phyloP scores from a whole-genome alignment of 2,113 vertebrate genomes.

The Aldabrachelys gigantea region DNA sequence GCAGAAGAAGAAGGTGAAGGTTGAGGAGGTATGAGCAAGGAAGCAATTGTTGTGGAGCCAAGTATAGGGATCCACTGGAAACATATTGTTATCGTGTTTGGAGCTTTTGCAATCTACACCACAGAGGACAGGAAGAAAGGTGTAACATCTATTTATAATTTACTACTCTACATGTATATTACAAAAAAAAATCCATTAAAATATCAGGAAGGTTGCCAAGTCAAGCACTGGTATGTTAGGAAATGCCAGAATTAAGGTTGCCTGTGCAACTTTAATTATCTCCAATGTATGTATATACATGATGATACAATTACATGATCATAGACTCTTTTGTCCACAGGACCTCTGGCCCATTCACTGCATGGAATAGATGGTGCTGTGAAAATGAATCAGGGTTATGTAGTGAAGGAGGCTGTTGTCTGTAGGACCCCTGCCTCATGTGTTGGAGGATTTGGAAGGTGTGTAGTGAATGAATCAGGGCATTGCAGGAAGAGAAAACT shows the following conservation, averaged over 20 bases:
- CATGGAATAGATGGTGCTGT: not conserved
- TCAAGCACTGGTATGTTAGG: rapidly evolving
- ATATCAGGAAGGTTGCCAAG: rapidly evolving
- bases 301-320: not conserved
- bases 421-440: not conserved
- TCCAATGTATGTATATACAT: rapidly evolving
- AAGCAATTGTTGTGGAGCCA: not conserved
- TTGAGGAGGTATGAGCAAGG: not conserved
- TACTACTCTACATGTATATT: not conserved
- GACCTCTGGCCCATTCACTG: not conserved
- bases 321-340: not conserved
- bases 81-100: not conserved
- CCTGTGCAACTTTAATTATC: not conserved
- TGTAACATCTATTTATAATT: not conserved
- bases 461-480: not conserved
- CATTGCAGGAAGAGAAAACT: not conserved
- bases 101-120: not conserved
- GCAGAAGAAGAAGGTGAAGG: not conserved
- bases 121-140: not conserved
- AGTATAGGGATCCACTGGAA: not conserved
- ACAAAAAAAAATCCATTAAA: not conserved
- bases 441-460: not conserved
- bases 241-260: rapidly evolving
- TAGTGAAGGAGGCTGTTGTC: not conserved
- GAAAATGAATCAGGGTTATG: not conserved